These are phyloP conservation scores for Amblyraja radiata DNA, from an alignment of 2,797 vertebrate species.

Conservation along the genomic window DNA sequence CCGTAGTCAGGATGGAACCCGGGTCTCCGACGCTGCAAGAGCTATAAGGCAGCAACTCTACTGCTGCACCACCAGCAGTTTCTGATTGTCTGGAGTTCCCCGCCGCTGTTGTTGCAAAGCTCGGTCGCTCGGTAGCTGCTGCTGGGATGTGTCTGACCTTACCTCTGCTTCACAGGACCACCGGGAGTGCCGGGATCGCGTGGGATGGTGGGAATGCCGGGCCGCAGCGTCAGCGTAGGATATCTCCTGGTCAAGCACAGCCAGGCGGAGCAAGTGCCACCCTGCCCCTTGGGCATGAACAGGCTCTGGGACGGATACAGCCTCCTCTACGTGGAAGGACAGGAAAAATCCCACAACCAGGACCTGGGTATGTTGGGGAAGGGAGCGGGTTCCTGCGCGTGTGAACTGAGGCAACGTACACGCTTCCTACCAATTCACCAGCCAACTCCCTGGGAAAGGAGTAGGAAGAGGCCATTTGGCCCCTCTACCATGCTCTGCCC, in stretches of 20 bases:
- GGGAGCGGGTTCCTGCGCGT: rapidly evolving
- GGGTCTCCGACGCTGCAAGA: too few relatives aligned
- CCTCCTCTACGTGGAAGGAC: constrained; percentile 90
- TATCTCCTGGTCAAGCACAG: constrained; percentile 98
- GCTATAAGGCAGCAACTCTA: too few relatives aligned
- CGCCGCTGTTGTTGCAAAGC: too few relatives aligned
- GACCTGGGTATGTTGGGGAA: constrained; percentile 73
- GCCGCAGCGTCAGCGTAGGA: constrained; percentile 89
- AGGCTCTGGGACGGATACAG: constrained; percentile 96
- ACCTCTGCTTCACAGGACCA: constrained; percentile 49
- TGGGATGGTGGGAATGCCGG: constrained; percentile 81
- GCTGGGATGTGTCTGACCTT: neutral
- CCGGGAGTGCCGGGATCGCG: constrained; percentile 66
- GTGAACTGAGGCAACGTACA: neutral
- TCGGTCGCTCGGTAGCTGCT: too few relatives aligned
- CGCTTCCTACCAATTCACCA: neutral
- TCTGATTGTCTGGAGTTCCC: too few relatives aligned
- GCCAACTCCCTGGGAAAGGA: neutral
- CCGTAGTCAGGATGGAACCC: too few relatives aligned
- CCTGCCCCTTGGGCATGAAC: constrained; percentile 90
- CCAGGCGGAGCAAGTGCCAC: constrained; percentile 80
- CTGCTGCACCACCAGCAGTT: too few relatives aligned
- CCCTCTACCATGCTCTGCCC: too few relatives aligned
- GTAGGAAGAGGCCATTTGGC: too few relatives aligned
- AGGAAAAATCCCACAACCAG: constrained; percentile 97